Conservation (phyloP, 2,113 vertebrate species). For the Atrichornis clamosus region DNA sequence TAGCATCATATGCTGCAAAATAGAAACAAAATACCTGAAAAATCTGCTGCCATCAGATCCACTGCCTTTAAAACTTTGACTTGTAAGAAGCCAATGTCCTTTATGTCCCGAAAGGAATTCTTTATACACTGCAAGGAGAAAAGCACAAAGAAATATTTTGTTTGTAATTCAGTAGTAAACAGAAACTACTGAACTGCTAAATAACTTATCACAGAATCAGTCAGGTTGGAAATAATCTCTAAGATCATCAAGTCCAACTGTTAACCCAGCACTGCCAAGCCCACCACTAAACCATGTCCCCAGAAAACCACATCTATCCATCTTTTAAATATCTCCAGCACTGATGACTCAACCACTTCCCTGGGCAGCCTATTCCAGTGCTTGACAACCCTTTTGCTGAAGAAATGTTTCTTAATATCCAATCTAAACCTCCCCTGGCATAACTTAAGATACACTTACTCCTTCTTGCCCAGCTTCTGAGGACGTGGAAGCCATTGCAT, state of each 20-base stretch:
- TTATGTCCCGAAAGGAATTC: slow-evolving; percentile 79
- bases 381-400: background rate
- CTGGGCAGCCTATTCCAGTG: background rate
- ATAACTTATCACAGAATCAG: background rate
- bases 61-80: slow-evolving; percentile 91
- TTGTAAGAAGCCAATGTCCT: slow-evolving; percentile 92
- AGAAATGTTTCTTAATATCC: background rate
- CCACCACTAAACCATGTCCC: background rate
- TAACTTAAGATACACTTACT: background rate
- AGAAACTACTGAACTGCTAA: background rate
- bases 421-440: background rate
- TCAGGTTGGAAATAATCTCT: background rate
- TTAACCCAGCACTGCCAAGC: background rate
- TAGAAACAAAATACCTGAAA: slow-evolving; percentile 80
- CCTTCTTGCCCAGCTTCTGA: background rate
- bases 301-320: rapidly evolving
- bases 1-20: background rate
- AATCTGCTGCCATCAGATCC: slow-evolving; percentile 89
- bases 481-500: rapidly evolving
- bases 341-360: background rate
- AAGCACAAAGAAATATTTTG: background rate
- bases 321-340: background rate
- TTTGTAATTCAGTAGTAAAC: background rate
- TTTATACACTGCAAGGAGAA: slow-evolving; percentile 74
- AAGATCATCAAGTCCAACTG: background rate